Conservation (phyloP, 2,888 invertebrate genomes). For the Lutraria lutraria region DNA sequence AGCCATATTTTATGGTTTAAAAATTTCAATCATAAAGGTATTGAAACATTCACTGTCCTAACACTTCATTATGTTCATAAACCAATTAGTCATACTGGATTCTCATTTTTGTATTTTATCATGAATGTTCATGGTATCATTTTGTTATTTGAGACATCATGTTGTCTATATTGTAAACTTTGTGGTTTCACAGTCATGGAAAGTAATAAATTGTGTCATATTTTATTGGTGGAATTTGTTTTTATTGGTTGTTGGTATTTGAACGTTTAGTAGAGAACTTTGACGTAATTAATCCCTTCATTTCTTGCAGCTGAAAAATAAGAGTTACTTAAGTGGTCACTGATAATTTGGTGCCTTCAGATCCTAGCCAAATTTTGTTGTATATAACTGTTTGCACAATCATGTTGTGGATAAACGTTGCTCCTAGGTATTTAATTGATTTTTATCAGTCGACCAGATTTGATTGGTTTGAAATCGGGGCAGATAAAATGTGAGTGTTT, state of each 20-base stretch:
- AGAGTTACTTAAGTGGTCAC: background rate
- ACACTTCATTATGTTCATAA: background rate
- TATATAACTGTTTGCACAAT: background rate
- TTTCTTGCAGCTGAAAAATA: background rate
- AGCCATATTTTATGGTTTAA: background rate
- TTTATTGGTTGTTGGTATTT: background rate
- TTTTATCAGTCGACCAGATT: background rate
- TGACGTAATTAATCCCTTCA: background rate
- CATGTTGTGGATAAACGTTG: background rate
- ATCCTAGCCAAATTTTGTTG: background rate
- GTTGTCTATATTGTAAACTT: background rate
- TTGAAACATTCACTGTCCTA: background rate
- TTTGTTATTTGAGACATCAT: background rate
- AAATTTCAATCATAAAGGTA: background rate
- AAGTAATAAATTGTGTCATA: slow-evolving; percentile 10
- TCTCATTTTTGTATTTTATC: background rate
- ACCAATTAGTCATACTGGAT: background rate
- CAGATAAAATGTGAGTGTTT: background rate
- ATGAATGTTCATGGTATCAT: background rate
- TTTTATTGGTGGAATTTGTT: background rate
- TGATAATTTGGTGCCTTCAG: background rate
- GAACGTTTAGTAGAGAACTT: background rate
- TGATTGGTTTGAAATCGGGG: background rate
- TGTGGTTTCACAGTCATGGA: background rate
- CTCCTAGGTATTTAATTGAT: background rate